Evolutionary conservation across 2,888 invertebrate genomes (phyloP), one percentile per base, ranked within the genome.

Genomic region (Orthonychiurus folsomi): DNA sequence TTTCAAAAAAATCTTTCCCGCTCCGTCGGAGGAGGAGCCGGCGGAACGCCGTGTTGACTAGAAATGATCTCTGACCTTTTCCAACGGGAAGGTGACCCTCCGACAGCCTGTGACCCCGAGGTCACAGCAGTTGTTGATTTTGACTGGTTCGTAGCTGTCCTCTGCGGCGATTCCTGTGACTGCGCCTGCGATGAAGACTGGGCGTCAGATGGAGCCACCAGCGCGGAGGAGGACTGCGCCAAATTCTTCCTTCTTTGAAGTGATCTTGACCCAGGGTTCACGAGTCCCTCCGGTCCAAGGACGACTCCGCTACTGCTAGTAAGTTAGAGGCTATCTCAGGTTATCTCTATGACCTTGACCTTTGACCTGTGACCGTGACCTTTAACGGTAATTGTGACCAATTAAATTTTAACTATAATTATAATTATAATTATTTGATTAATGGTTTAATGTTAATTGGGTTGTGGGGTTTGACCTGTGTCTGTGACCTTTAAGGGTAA

Each of bases 41-140:
- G 24, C 50, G 59, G 60, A 56, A 59, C 61, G 55, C 63, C 62
- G 55, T 66, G 66, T 12, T 87, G 87, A 78, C 89, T 89, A 53
- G 89, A 87, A 74, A 90, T 89, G 63, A 89, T 79, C 77, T 89
- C 89, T 65, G 87, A 83, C 66, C 89, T 80, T 78, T 89, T 89
- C 82, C 88, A 89, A 23, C 71, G 24, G 87, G 83, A 60, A 83
- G 73, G 82, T 65, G 80, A 78, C 53, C 75, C 66, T 63, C 59
- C 55, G 55, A 52, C n/a, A 28, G 61, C 58, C 5, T 52, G 21
- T 5, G 37, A 47, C n/a, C 21, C n/a, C 26, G 63, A 54, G 2
- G 62, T 61, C 37, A 60, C 59, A 28, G 60, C 59, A 53, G 56
- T 54, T 52, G 18, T 60, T 60, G 55, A 66, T 65, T 25, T 68